Percentiles rank a stretch among this genome's conserved stretches.
phyloP scores from a whole-genome alignment of 2,113 vertebrate species.

The Fulmarus glacialis region DNA sequence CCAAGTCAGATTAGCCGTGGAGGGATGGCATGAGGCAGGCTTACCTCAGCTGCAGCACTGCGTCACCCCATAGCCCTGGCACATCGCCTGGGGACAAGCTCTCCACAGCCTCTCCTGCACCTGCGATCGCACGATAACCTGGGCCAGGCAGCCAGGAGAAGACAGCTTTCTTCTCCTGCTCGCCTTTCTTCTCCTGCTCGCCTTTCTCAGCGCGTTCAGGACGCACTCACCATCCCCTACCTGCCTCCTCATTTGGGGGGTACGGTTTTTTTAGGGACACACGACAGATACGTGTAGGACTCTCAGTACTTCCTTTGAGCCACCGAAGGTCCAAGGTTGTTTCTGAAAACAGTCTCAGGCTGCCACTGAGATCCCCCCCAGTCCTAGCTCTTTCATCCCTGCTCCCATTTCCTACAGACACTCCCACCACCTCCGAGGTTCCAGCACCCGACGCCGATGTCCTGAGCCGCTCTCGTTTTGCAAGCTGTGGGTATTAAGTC shows the following conservation, averaged over 20 bases:
- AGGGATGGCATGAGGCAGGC: neutral
- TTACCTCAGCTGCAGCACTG: neutral
- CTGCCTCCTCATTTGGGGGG: neutral
- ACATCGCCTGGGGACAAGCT: neutral
- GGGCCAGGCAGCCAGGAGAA: neutral
- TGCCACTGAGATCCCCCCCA: fast-evolving
- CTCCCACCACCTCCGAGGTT: neutral
- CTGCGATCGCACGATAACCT: too few relatives aligned
- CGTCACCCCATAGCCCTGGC: neutral
- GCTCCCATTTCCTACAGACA: neutral
- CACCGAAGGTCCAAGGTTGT: neutral
- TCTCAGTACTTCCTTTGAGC: neutral
- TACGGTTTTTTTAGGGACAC: neutral
- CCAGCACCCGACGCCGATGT: fast-evolving
- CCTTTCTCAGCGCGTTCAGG: neutral
- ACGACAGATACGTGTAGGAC: neutral
- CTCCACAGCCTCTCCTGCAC: neutral
- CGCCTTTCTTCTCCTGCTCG: neutral
- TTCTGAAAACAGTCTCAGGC: neutral
- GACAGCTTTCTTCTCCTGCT: neutral
- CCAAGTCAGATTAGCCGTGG: neutral
- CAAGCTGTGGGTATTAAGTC: neutral
- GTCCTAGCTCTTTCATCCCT: neutral
- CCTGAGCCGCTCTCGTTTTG: neutral
- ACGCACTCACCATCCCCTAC: neutral